Evolutionary conservation across 2,797 vertebrate species (phyloP), one percentile per base, ranked within the genome.

Genomic region (Salarias fasciatus): DNA sequence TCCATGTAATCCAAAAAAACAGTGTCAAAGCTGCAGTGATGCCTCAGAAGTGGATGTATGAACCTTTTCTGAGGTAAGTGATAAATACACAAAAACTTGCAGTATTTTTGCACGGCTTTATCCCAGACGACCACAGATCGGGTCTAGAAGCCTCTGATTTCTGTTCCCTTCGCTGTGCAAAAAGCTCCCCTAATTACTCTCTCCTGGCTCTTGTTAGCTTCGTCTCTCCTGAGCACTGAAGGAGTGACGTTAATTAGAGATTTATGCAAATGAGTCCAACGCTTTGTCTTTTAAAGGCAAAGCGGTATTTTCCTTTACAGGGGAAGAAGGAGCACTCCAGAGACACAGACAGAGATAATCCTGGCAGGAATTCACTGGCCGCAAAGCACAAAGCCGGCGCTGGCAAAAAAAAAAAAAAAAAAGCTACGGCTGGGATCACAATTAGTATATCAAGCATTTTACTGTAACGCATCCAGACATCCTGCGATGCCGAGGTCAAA

Each of bases 241-340:
- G 66, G 70, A 89, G 77, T 84, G 84, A 89, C 77, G 67, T 82
- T 91, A 91, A 91, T 91, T 89, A 90, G 77, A 70, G 60, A 73
- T 84, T 87, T 66, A 90, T 90, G 87, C 77, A 91, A 91, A 92
- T 90, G n/a, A 82, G 68, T 68, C 74, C 49, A 65, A 56, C 57
- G 55, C 70, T 56, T 63, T 24, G 42, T 59, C 69, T 76, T 82
- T 83, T 72, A 66, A 71, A 80, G 69, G 63, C 50, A 68, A 51
- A 35, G 44, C 65, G 13, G 53, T 46, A 51, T 49, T 73, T 79
- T 6, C 42, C 60, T 49, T 43, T 49, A 13, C 54, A 58, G 55
- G 0, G 0, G n/a, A 51, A 8, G 59, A 51, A 67, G 52, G 52
- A 58, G 64, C 41, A 33, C 66, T 58, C 56, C 18, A 69, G 72